Evolutionary conservation across 1,140 invertebrate species (phyloP).

Genomic region (Apis mellifera): Amel_HAv3.1 CM009936.2:11326501-11327000

Average conservation of each 20-base stretch:
- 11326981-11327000: slow-evolving; percentile 5
- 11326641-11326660: neutral
- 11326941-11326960: slow-evolving; percentile 65
- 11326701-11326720: slow-evolving; percentile 2
- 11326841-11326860: slow-evolving; percentile 45
- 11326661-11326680: no score
- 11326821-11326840: slow-evolving; percentile 21
- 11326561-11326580: neutral
- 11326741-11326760: slow-evolving; percentile 11
- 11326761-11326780: slow-evolving; percentile 9
- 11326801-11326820: slow-evolving; percentile 1
- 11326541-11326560: neutral
- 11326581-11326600: neutral
- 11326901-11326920: slow-evolving; percentile 74
- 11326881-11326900: slow-evolving; percentile 44
- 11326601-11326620: neutral
- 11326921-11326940: slow-evolving; percentile 15
- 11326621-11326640: slow-evolving; percentile 15
- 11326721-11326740: slow-evolving; percentile 25
- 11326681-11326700: neutral
- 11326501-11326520: slow-evolving; percentile 26
- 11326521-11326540: slow-evolving; percentile 24
- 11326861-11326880: slow-evolving; percentile 55
- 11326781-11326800: no score
- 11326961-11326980: slow-evolving; percentile 61